A percentile compares a stretch with the other conserved stretches of the same genome.
Evolutionary conservation across 2,888 invertebrate species (phyloP).

Genomic region (Sympetrum striolatum): DNA sequence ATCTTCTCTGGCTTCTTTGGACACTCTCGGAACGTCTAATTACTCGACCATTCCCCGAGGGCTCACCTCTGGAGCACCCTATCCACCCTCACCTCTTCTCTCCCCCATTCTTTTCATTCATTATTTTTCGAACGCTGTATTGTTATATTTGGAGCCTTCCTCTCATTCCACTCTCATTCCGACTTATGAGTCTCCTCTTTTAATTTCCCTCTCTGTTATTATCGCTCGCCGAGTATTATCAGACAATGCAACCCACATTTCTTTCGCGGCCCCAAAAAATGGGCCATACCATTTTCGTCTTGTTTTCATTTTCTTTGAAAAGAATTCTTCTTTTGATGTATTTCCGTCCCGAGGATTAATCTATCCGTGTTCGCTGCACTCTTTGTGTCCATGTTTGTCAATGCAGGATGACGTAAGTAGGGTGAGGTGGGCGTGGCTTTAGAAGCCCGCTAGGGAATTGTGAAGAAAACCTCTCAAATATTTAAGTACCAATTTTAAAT

Average conservation of each 20-base stretch:
- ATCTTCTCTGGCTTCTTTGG: background rate
- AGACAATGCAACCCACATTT: background rate
- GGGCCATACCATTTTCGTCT: background rate
- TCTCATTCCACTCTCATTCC: background rate
- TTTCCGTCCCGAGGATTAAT: slow-evolving; percentile 7
- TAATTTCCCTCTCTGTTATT: background rate
- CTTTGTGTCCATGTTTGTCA: background rate
- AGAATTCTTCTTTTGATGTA: slow-evolving; percentile 12
- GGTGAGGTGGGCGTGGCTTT: no score
- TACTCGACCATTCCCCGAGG: slow-evolving; percentile 12
- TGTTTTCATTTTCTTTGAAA: background rate
- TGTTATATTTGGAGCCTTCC: background rate
- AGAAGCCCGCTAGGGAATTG: no score
- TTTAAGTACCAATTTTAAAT: no score
- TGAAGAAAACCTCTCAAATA: no score
- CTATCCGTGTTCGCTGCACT: background rate
- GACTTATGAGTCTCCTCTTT: background rate
- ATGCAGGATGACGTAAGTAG: background rate
- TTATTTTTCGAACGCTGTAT: background rate
- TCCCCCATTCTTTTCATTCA: no score
- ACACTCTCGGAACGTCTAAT: background rate
- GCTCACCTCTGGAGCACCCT: background rate
- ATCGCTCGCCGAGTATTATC: background rate
- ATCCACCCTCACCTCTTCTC: background rate
- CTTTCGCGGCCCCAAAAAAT: background rate